phyloP scores from a whole-genome alignment of 2,888 invertebrate genomes.

The Leptopilina drosophilae region DNA sequence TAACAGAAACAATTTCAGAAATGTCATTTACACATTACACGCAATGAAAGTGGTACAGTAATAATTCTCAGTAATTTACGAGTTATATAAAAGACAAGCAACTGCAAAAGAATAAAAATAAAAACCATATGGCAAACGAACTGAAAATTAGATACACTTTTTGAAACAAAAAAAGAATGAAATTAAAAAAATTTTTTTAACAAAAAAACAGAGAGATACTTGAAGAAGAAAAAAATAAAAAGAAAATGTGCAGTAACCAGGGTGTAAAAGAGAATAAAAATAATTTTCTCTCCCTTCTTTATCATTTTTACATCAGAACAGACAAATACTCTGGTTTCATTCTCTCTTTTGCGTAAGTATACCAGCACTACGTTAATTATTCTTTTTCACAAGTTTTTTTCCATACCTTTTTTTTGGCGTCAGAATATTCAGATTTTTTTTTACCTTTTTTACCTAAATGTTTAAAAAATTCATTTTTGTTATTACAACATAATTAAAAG shows the following conservation, averaged over 20 bases:
- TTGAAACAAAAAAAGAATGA: background rate
- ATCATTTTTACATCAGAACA: background rate
- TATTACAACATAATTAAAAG: too few species aligned
- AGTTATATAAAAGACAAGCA: background rate
- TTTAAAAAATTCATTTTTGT: too few species aligned
- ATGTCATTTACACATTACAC: too few species aligned
- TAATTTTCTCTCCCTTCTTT: background rate
- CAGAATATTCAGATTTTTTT: too few species aligned
- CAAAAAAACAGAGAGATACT: background rate
- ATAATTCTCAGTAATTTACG: background rate
- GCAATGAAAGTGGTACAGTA: too few species aligned
- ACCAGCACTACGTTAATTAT: background rate
- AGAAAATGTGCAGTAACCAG: background rate
- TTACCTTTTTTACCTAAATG: too few species aligned
- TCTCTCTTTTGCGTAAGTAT: background rate
- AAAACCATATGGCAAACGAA: background rate
- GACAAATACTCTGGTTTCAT: slow-evolving; percentile 3
- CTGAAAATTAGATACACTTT: background rate
- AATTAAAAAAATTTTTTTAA: too few species aligned
- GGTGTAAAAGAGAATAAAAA: slow-evolving; percentile 1
- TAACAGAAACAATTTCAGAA: too few species aligned
- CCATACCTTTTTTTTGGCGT: too few species aligned
- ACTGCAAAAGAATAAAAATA: background rate
- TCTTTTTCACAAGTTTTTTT: background rate
- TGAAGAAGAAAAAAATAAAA: background rate